phyloP scores from a whole-genome alignment of 2,888 invertebrate genomes.

The Andrena dorsata region DNA sequence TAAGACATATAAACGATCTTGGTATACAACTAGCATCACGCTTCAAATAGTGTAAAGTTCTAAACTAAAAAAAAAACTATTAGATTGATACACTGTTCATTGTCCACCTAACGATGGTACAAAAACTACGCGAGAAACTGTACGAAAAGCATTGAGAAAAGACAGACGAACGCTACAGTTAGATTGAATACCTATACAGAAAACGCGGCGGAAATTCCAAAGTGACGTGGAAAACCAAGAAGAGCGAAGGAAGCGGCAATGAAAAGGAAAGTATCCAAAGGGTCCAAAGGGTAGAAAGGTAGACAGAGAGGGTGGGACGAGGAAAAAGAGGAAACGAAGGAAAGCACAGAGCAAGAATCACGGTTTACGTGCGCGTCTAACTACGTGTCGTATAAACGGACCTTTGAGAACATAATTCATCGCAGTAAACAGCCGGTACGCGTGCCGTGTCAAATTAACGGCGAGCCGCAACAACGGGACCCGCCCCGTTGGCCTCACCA shows the following conservation, averaged over 20 bases:
- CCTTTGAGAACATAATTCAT: constrained; percentile 80
- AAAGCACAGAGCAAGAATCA: constrained; percentile 32
- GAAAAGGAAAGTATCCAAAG: not conserved
- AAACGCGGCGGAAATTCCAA: not conserved
- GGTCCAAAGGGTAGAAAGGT: not conserved
- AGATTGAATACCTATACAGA: not conserved
- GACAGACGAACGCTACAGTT: not conserved
- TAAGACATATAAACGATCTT: no score
- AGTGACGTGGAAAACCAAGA: not conserved
- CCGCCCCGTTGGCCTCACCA: constrained; percentile 28
- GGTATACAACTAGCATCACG: no score
- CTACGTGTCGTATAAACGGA: constrained; percentile 76
- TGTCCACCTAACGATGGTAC: not conserved
- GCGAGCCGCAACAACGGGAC: constrained; percentile 49
- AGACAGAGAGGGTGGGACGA: not conserved
- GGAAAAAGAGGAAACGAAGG: constrained; percentile 4
- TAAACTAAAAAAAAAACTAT: no score
- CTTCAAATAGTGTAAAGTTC: no score
- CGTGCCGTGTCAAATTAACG: constrained; percentile 80
- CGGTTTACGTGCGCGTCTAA: constrained; percentile 63
- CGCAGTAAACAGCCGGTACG: constrained; percentile 79
- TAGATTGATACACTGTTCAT: no score
- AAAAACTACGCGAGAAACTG: not conserved
- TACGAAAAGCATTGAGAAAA: not conserved
- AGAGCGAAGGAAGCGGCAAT: not conserved